Percentiles rank a stretch among this genome's conserved stretches.
phyloP scores from a whole-genome alignment of 2,797 vertebrate genomes.

The Thamnophis elegans region DNA sequence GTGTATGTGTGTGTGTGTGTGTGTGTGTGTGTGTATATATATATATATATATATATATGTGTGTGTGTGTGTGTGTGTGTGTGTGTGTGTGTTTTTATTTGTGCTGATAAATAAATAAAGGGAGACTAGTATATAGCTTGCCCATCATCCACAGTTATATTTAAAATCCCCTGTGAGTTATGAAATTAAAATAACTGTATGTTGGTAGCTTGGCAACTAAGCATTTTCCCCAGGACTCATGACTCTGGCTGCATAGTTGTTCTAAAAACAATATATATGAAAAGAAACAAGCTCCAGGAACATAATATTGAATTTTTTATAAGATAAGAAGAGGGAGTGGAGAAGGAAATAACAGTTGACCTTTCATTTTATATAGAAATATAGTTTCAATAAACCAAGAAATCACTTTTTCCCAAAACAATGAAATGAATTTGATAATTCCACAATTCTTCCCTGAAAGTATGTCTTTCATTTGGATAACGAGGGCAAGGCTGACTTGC shows the following conservation, averaged over 20 bases:
- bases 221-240: not conserved
- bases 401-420: not conserved
- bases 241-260: not conserved
- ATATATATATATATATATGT: too few species aligned
- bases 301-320: not conserved
- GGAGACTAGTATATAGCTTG: too few species aligned
- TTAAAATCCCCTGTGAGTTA: not conserved
- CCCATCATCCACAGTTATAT: not conserved
- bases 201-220: not conserved
- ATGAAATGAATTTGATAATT: not conserved
- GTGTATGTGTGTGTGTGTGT: too few species aligned
- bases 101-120: too few species aligned
- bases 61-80: too few species aligned
- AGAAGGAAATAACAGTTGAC: not conserved
- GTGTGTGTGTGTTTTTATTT: too few species aligned
- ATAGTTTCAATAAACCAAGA: not conserved
- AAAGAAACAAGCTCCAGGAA: not conserved
- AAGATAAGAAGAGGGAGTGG: not conserved
- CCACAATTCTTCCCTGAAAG: not conserved
- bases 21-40: too few species aligned
- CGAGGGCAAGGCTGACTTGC: not conserved
- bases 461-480: not conserved
- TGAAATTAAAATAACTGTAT: not conserved
- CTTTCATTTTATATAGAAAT: not conserved
- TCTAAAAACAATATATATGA: not conserved